Base-by-base conservation (phyloP, 1,140 invertebrate species). In the Tetragnatha versicolor region DNA sequence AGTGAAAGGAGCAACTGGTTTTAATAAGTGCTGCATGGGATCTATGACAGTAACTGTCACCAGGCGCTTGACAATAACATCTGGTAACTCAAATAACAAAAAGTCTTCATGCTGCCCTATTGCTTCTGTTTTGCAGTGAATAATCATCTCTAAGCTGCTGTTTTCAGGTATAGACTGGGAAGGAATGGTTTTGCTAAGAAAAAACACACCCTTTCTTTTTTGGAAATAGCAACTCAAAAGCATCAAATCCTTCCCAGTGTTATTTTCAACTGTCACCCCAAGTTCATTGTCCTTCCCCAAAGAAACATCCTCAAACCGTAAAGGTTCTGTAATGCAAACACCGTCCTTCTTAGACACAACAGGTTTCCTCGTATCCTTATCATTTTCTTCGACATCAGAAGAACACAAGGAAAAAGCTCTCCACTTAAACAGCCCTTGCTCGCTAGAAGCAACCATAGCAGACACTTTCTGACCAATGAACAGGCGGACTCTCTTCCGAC, bases 11-110 rank as follows among this genome's bases (percentile, higher is more conserved):
- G 53, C 68, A 31, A 29, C 55, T 17, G 78, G 78, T 22, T 72
- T 72, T 45, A 79, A 27, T 47, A 72, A 22, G 27, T 73, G 58
- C 22, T 79, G 78, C 20, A 69, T 31, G 7, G 78, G 68, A 72
- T 79, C 78, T n/a, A 72, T 58, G 3, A 79, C 14, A 17, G 33
- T 79, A 3, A 65, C 68, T 17, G 58, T 65, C 9, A 79, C 45
- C 35, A 1, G 51, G 7, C 68, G 66, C 27, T 53, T 68, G 25
- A 79, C 27, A 22, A 72, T 49, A 14, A 65, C 72, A 25, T 53
- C 49, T 42, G 66, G 22, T 72, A 79, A 79, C 45, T 79, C 78
- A 65, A 79, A 72, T 14, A 79, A 20, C 6, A 79, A 33, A 37
- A 35, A 47, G 31, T 79, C 66, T 42, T 70, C 66, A 55, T 65